Percentiles rank a stretch among this genome's conserved stretches.
Evolutionary conservation across 2,797 vertebrate genomes (phyloP).

Genomic region (Arremon aurantiirostris): DNA sequence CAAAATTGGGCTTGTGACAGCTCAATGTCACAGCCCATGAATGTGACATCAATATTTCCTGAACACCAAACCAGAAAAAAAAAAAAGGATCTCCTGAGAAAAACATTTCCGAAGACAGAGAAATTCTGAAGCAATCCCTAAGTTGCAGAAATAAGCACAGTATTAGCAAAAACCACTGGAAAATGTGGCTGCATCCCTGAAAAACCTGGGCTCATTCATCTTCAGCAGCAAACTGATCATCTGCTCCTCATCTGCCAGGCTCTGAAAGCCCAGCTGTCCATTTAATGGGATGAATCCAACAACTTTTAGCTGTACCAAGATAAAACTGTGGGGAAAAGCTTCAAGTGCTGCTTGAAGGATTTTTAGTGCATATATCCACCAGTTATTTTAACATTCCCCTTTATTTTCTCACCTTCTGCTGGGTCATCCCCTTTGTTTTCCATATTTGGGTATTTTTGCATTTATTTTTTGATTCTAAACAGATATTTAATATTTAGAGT

Average conservation of each 20-base stretch:
- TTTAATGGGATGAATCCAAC: background rate
- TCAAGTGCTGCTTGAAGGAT: background rate
- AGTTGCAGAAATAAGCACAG: too few species aligned
- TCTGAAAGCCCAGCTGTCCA: background rate
- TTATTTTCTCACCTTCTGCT: background rate
- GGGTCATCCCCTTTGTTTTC: too few species aligned
- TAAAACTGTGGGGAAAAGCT: background rate
- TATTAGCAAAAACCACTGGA: background rate
- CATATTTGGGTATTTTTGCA: background rate
- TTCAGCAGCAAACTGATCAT: background rate
- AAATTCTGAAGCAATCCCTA: background rate
- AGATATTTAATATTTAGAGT: background rate
- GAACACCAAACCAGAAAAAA: background rate
- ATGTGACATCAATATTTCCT: too few species aligned
- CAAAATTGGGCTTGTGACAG: background rate
- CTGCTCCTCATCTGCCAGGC: background rate
- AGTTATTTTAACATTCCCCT: background rate
- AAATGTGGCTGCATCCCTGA: background rate
- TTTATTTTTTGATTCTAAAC: background rate
- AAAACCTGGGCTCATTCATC: rapidly evolving
- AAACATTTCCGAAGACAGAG: background rate
- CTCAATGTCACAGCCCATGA: background rate
- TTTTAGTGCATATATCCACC: background rate
- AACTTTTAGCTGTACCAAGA: background rate
- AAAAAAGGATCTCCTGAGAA: background rate